Conservation (phyloP, 2,888 invertebrate genomes). For the Tuta absoluta region DNA sequence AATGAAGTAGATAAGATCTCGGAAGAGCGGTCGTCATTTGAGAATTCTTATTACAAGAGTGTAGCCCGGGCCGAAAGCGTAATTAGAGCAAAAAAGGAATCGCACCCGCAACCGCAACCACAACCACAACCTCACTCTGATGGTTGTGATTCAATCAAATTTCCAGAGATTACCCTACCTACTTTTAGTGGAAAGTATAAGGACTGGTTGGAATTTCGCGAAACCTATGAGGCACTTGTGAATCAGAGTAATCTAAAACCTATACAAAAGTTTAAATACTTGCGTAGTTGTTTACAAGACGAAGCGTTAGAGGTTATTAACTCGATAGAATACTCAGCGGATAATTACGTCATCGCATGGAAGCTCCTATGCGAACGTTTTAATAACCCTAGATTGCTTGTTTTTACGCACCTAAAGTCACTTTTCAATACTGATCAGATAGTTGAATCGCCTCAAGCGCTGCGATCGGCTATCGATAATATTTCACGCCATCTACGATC, state of each 20-base stretch:
- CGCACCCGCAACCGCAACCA: neutral
- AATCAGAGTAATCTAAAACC: conserved; percentile 19
- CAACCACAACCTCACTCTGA: neutral
- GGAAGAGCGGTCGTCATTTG: neutral
- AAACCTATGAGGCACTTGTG: conserved; percentile 22
- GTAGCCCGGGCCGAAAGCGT: neutral
- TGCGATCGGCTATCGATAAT: conserved; percentile 14
- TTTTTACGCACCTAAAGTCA: conserved; percentile 29
- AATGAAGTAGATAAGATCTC: neutral
- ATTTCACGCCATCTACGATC: conserved; percentile 17
- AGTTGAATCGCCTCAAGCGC: neutral
- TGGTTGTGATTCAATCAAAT: conserved; percentile 6
- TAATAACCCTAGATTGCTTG: conserved; percentile 29
- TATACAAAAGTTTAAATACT: conserved; percentile 25
- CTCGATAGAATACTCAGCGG: conserved; percentile 29
- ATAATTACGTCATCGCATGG: conserved; percentile 31
- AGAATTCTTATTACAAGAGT: neutral
- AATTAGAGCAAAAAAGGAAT: neutral
- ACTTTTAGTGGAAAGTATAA: conserved; percentile 28
- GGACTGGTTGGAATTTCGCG: conserved; percentile 27
- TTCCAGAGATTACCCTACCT: conserved; percentile 14
- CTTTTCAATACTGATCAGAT: conserved; percentile 14
- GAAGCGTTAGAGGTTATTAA: conserved; percentile 22
- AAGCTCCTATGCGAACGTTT: conserved; percentile 31
- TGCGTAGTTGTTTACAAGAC: conserved; percentile 18